Evolutionary conservation across 1,140 invertebrate species (phyloP), one percentile per base, ranked within the genome.

Genomic region (Coelopa frigida): DNA sequence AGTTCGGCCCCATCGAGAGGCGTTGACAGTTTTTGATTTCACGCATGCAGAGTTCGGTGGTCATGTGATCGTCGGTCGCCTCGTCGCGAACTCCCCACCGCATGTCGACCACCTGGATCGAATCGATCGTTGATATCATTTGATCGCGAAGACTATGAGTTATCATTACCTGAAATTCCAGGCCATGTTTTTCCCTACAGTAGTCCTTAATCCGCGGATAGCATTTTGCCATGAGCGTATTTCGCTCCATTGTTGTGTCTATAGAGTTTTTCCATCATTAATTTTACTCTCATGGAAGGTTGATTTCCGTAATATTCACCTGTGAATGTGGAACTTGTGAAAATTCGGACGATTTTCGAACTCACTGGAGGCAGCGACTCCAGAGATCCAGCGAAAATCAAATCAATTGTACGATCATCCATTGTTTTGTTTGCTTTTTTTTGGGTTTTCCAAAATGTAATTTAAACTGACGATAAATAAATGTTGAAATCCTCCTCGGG

Each of bases 61-160:
- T 98, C 92, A 97, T 95, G 72, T 98, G 94, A 82, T 98, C 94
- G 67, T 98, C 94, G 0, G 94, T 98, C 0, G 94, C 93, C 72
- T 98, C 94, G 60, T 98, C 94, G 59, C 89, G 75, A 3, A 93
- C 66, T 17, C 94, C 95, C 94, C 95, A 98, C 68, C 94, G 77
- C 94, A 98, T 98, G 71, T 98, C 95, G 17, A 98, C 94, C 1
- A 98, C 94, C 90, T 95, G 21, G 3, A 35, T 14, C 4, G 29
- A 7, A 29, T 29, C n/a, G 7, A 29, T 29, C 27, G 7, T 29
- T 8, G 7, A 29, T 8, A 29, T 7, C n/a, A 29, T 8, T 29
- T 29, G n/a, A 8, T n/a, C 7, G n/a, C 27, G n/a, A n/a, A 29
- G 7, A n/a, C 27, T n/a, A 8, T 29, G 27, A 18, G 15, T 8